Conservation (phyloP, 1,140 invertebrate genomes). For the Laupala kohalensis region DNA sequence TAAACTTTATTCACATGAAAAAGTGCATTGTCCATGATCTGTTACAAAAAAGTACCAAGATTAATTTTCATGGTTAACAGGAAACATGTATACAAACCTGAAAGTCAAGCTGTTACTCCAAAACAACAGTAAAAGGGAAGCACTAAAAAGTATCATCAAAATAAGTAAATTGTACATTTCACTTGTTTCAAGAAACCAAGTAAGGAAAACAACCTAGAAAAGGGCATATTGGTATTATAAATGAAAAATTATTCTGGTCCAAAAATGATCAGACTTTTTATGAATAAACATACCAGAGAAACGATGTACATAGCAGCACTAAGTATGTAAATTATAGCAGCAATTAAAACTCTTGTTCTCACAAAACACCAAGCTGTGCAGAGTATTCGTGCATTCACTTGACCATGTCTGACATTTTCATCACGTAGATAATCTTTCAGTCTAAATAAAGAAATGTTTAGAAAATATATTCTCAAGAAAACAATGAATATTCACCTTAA, state of each 20-base stretch:
- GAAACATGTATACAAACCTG: neutral
- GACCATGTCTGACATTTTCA: neutral
- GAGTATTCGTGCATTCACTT: neutral
- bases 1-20: too few relatives aligned
- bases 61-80: too few relatives aligned
- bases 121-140: conserved; percentile 19
- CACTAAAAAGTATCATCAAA: neutral
- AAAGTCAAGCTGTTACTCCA: conserved; percentile 11
- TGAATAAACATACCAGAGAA: neutral
- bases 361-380: neutral
- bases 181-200: neutral
- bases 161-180: neutral
- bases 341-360: neutral
- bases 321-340: neutral
- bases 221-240: neutral
- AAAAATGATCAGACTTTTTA: neutral
- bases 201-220: neutral
- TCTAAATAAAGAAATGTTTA: neutral
- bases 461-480: neutral
- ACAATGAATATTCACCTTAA: neutral
- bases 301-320: neutral
- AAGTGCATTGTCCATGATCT: too few relatives aligned
- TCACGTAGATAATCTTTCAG: neutral
- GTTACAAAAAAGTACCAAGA: too few relatives aligned
- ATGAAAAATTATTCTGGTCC: neutral